Evolutionary conservation across 2,113 vertebrate genomes (phyloP), one percentile per base, ranked within the genome.

Genomic region (Ornithorhynchus anatinus): DNA sequence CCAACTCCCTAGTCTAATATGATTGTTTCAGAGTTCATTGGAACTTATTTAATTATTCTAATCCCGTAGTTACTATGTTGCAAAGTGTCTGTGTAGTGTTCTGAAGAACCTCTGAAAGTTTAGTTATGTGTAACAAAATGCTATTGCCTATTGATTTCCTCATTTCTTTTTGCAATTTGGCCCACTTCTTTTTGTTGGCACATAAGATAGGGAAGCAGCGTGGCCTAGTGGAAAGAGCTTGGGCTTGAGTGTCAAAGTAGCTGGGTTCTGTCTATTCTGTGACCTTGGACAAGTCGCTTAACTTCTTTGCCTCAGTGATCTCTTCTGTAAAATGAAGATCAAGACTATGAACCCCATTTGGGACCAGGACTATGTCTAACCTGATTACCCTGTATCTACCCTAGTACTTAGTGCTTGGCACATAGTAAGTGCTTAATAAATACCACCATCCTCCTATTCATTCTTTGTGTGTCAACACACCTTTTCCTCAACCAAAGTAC

Each of bases 1-100:
- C 47, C 38, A 19, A 39, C 39, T 76, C 3, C 13, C 69, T 16
- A 31, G 2, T 35, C 5, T 61, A 67, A 56, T 52, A 8, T 76
- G 47, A 73, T 43, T 57, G 75, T 81, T 35, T 32, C 66, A 63
- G 13, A 80, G 71, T 59, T 23, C 69, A 59, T n/a, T 70, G 19
- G 59, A 45, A 25, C 72, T 85, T 29, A 36, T 83, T 77, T 80
- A 54, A 69, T 62, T 1, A 2, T 77, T 62, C 4, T 23, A 20
- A 7, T 76, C 10, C 36, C 7, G 64, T 29, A 70, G 1, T 82
- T 16, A 59, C 57, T 16, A 59, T 65, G 71, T 70, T 81, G 8
- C 52, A 60, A 77, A 82, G 71, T 71, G 50, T 63, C 82, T 69
- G 13, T 33, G 36, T 52, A 51, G 27, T 72, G 25, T 1, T 53